phyloP scores from a whole-genome alignment of 1,140 invertebrate genomes.

The Hypsibius dujardini region DNA sequence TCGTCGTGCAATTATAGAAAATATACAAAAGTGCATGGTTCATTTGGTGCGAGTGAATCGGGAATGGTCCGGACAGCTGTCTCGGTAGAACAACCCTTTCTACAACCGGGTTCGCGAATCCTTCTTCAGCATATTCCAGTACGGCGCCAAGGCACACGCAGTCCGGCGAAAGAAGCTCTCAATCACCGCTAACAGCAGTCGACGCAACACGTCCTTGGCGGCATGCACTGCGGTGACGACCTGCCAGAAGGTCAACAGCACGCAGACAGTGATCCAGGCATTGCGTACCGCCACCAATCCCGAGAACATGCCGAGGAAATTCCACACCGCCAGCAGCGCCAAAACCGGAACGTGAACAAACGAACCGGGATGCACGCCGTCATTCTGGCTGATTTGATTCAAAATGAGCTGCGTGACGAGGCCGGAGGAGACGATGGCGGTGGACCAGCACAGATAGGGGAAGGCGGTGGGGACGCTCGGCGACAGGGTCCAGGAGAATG shows the following conservation, averaged over 20 bases:
- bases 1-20: too few species aligned
- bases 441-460: neutral
- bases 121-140: too few species aligned
- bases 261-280: neutral
- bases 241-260: neutral
- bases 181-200: neutral
- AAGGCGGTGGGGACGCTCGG: neutral
- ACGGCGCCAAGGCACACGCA: neutral
- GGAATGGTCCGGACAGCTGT: neutral
- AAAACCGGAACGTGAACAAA: too few species aligned
- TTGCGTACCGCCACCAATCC: neutral
- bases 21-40: neutral
- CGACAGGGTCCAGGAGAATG: neutral
- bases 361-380: neutral
- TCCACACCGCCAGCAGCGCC: neutral
- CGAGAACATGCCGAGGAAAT: neutral
- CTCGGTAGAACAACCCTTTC: too few species aligned
- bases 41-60: too few species aligned
- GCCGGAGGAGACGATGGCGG: neutral
- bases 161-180: neutral
- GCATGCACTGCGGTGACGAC: conserved; percentile 2
- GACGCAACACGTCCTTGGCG: neutral
- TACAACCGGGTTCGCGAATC: too few species aligned
- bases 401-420: neutral
- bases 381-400: neutral